phyloP scores from a whole-genome alignment of 2,797 vertebrate species.

The Dromococcyx pavoninus region DNA sequence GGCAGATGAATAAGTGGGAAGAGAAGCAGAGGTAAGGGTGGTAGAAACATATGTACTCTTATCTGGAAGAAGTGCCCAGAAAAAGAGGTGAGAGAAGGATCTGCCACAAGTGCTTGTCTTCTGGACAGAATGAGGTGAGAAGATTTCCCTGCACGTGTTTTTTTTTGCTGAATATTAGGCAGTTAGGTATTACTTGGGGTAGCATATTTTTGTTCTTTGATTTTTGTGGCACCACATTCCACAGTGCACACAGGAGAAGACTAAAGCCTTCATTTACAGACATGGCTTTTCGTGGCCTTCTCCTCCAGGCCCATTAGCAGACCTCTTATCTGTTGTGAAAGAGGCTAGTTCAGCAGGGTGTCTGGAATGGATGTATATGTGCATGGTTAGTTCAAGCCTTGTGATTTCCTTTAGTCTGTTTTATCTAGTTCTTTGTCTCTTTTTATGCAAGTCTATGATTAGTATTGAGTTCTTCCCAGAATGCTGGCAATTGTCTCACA shows the following conservation, averaged over 20 bases:
- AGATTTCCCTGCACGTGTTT: neutral
- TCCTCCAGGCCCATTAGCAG: neutral
- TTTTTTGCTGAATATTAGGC: neutral
- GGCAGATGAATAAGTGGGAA: neutral
- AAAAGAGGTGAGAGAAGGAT: neutral
- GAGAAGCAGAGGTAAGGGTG: neutral
- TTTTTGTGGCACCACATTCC: neutral
- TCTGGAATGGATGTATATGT: conserved; percentile 39
- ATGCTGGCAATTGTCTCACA: conserved; percentile 75
- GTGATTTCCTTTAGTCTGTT: conserved; percentile 45
- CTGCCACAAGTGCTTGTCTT: neutral
- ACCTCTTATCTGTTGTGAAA: conserved; percentile 25
- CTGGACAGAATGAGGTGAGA: neutral
- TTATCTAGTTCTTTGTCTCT: conserved; percentile 71
- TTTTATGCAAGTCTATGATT: conserved; percentile 73
- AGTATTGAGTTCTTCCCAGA: conserved; percentile 70
- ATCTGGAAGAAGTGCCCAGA: neutral
- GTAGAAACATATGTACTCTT: neutral
- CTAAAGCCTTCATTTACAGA: conserved; percentile 7
- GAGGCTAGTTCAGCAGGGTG: neutral
- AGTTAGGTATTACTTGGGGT: neutral
- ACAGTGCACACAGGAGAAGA: neutral
- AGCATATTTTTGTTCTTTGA: neutral
- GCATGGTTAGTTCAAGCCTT: conserved; percentile 59
- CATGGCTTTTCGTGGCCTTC: neutral